These are phyloP conservation scores for Gyps fulvus DNA, from an alignment of 2,113 vertebrate species.

Conservation along the genomic window DNA sequence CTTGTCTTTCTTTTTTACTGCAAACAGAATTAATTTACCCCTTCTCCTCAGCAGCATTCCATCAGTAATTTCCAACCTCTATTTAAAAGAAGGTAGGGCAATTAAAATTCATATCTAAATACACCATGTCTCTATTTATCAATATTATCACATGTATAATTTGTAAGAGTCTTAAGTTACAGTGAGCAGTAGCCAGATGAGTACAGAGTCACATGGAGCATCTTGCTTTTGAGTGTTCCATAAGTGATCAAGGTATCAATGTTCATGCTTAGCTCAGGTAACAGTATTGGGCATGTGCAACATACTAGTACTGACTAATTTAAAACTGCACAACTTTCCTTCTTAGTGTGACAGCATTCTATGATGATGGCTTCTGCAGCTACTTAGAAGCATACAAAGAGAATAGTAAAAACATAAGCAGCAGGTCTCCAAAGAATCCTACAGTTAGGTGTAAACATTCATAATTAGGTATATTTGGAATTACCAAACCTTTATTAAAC, in stretches of 20 bases:
- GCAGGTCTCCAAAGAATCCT: not conserved
- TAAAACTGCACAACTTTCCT: not conserved
- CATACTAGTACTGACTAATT: not conserved
- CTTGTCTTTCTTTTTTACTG: not conserved
- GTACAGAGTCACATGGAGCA: not conserved
- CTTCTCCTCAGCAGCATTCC: not conserved
- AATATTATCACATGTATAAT: not conserved
- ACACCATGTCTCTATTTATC: not conserved
- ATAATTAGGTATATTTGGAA: slow-evolving; percentile 15
- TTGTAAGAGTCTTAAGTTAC: not conserved
- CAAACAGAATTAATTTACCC: not conserved
- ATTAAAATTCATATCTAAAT: not conserved
- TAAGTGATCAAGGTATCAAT: not conserved
- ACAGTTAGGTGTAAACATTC: not conserved
- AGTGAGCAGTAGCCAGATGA: not conserved
- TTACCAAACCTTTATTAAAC: slow-evolving; percentile 91
- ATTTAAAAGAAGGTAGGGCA: not conserved
- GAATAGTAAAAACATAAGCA: not conserved
- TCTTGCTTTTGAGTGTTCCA: not conserved
- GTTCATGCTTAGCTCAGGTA: not conserved
- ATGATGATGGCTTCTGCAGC: not conserved
- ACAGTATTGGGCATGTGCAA: not conserved
- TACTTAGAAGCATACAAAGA: not conserved
- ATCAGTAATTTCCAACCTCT: not conserved
- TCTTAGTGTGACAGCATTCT: not conserved